These are phyloP conservation scores for Anarsia innoxiella DNA, from an alignment of 2,888 invertebrate genomes.

Conservation along the genomic window DNA sequence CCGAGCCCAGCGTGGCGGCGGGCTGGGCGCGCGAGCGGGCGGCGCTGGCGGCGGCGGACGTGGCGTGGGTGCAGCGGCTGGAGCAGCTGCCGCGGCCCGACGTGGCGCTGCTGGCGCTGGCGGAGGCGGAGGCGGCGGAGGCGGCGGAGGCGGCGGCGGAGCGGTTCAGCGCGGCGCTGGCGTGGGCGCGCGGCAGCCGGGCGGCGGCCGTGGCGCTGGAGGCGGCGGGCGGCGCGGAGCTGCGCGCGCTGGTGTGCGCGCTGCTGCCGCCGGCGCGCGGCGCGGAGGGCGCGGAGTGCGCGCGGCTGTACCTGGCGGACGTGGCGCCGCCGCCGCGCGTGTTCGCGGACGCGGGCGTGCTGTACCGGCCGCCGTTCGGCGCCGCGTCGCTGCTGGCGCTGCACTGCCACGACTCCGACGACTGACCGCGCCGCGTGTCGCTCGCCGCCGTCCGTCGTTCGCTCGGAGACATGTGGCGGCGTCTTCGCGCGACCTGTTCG, in stretches of 20 bases:
- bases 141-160: conserved; percentile 78
- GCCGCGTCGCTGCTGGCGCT: conserved; percentile 55
- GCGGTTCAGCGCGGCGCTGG: conserved; percentile 60
- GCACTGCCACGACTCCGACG: conserved; percentile 36
- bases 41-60: conserved; percentile 66
- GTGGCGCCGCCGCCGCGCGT: conserved; percentile 84
- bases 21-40: conserved; percentile 79
- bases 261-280: conserved; percentile 29
- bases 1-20: conserved; percentile 34
- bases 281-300: conserved; percentile 16
- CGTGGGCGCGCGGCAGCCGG: conserved; percentile 72
- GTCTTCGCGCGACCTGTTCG: too few relatives aligned
- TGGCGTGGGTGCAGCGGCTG: conserved; percentile 12
- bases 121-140: conserved; percentile 19
- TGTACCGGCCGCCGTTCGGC: conserved; percentile 88
- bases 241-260: conserved; percentile 33
- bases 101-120: conserved; percentile 41
- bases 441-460: background rate
- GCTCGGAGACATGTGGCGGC: background rate
- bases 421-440: background rate
- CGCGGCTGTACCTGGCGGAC: conserved; percentile 87
- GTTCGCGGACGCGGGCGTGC: conserved; percentile 83
- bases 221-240: conserved; percentile 49
- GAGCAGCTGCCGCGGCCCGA: conserved; percentile 30
- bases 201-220: conserved; percentile 56